Percentiles rank a stretch among this genome's conserved stretches.
Conservation (phyloP, 2,113 vertebrate genomes). For the Urocolius indicus region DNA sequence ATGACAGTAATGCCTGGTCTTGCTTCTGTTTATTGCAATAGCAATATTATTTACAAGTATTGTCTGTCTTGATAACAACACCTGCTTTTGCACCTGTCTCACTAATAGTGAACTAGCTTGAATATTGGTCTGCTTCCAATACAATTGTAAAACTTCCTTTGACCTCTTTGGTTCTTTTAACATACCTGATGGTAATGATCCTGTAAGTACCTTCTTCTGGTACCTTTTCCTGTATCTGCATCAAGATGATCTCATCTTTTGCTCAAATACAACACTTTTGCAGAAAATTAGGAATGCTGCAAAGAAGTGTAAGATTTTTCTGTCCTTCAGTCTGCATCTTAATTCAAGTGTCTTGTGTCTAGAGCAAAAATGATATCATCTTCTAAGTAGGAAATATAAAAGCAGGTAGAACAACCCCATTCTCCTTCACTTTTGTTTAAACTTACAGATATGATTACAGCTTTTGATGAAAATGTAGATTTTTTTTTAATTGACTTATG, state of each 20-base stretch:
- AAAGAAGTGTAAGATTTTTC: background rate
- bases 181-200: background rate
- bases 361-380: background rate
- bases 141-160: background rate
- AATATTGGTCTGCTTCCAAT: background rate
- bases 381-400: background rate
- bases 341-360: fast-evolving
- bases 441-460: background rate
- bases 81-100: fast-evolving
- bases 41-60: background rate
- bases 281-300: background rate
- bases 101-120: background rate
- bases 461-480: background rate
- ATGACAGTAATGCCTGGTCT: background rate
- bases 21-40: background rate
- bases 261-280: background rate
- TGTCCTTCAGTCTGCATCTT: background rate
- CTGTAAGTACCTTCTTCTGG: background rate
- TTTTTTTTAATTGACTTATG: background rate
- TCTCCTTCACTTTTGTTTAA: background rate
- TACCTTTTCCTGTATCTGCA: background rate
- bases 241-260: background rate
- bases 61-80: background rate
- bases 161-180: background rate
- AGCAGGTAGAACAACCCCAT: fast-evolving